These are phyloP conservation scores for Spondyliosoma cantharus DNA, from an alignment of 2,797 vertebrate genomes.

Conservation along the genomic window DNA sequence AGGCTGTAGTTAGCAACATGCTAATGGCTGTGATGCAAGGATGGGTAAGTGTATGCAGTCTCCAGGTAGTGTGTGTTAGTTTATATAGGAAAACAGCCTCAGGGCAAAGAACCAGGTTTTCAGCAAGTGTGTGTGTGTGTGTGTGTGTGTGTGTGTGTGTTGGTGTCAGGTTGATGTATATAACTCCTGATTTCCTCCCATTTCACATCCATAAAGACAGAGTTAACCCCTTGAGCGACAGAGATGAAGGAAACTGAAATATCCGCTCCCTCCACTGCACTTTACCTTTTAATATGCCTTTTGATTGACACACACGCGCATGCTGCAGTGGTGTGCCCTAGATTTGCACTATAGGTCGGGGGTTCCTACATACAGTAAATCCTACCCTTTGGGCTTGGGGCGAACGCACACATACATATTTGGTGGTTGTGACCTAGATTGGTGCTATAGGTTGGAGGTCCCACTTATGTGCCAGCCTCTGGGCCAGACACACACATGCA, in stretches of 20 bases:
- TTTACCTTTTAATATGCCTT: conserved; percentile 59
- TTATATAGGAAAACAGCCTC: conserved; percentile 30
- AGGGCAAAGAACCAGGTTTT: conserved; percentile 28
- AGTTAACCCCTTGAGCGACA: conserved; percentile 58
- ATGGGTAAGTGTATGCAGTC: not conserved
- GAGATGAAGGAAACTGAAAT: conserved; percentile 54
- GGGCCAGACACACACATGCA: conserved; percentile 15
- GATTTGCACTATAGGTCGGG: conserved; percentile 59
- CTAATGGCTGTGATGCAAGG: conserved; percentile 4
- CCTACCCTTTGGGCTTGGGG: conserved; percentile 40
- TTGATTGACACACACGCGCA: conserved; percentile 55
- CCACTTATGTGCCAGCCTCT: conserved; percentile 34
- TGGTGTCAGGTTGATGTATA: conserved; percentile 66
- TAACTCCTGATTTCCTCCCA: conserved; percentile 59
- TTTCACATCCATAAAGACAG: conserved; percentile 47
- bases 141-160: conserved; percentile 4
- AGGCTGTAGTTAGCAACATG: not conserved
- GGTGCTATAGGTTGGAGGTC: conserved; percentile 38
- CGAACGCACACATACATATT: conserved; percentile 28
- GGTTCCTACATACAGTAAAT: conserved; percentile 27
- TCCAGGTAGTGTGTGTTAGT: conserved; percentile 39
- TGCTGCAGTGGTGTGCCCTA: conserved; percentile 45
- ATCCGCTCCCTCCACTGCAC: conserved; percentile 32
- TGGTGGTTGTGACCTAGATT: conserved; percentile 46
- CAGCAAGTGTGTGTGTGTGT: not conserved